Base-by-base conservation (phyloP, 2,113 vertebrate genomes). In the Himantopus leucocephalus region DNA sequence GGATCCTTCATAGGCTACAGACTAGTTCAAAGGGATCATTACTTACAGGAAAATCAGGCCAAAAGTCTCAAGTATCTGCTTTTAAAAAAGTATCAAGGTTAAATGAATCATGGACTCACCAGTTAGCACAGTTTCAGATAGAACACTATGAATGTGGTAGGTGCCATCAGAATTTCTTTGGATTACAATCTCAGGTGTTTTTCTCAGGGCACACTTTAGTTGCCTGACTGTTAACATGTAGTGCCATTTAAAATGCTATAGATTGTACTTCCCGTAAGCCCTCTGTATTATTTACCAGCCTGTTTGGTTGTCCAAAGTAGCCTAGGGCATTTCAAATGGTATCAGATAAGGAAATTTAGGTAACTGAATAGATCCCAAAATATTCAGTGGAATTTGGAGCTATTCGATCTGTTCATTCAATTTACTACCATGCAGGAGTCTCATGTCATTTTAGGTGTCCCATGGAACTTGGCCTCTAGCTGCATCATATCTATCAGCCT, bases 191-290 rank as follows among this genome's bases (percentile, higher is more conserved):
- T 80, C 37, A 59, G 8, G n/a, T 59, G 3, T 4, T 77, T 77
- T 70, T 68, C 39, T 82, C 32, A 55, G 27, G 43, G 37, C 26
- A 82, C 21, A 50, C 12, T 67, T 64, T 55, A n/a, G 14, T 90
- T 59, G 19, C 27, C 5, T 22, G 48, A 35, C 34, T 77, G 18
- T 45, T 52, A 70, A 4, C 19, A 59, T 59, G n/a, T 58, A 53
- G 26, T 35, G 29, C 50, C 35, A 34, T 83, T 76, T 73, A 56
- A 76, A 73, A 70, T 55, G 5, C 3, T 77, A 6, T 72, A 48
- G 22, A 39, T 0, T 0, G 0, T 58, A 22, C 10, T 1, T 84
- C 21, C 11, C 67, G 3, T 47, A 64, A 79, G 5, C 0, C 6
- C 9, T 3, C 3, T 35, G 23, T 39, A 26, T n/a, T 29, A 76